Base-by-base conservation (phyloP, 2,888 invertebrate species). In the Drosophila leonis region DNA sequence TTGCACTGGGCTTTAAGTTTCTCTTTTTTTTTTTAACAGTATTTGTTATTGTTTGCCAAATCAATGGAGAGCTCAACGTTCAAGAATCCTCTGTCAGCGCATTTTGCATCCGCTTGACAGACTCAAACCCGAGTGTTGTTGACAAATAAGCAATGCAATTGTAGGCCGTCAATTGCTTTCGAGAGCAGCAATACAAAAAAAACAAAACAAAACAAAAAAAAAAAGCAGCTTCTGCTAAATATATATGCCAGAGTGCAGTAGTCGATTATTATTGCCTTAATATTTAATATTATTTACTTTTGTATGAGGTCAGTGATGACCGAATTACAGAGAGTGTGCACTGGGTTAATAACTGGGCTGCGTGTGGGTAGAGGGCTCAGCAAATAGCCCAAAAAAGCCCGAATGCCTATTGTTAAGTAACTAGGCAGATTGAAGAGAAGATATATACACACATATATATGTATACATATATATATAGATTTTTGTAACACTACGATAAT, bases 141-240 rank as follows among this genome's bases (percentile, higher is more conserved):
- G 65, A 54, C 51, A 42, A 65, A 72, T 80, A 54, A 54, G 54
- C 75, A 41, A 56, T 64, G 82, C 82, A 79, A 70, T 79, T 82
- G 75, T 55, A 42, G 66, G 61, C 51, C 65, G 57, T 60, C 72
- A 70, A 66, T 75, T 67, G 65, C 31, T 54, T 61, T 67, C 44
- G 63, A 73, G 70, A 68, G 73, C 68, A 54, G 20, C 37, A 20
- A 73, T 31, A 39, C 29, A 56, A 35, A 51, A 39, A 39, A n/a
- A n/a, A 44, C 46, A 51, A 35, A 13, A 9, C n/a, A n/a, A 39
- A 0, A n/a, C 9, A 31, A n/a, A 13, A 44, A 55, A 44, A 24
- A n/a, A n/a, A n/a, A n/a, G n/a, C 35, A 57, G 33, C 44, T 29
- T n/a, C n/a, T 29, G 29, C 18, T 29, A 20, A 42, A 42, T 54